These are phyloP conservation scores for Phalacrocorax aristotelis DNA, from an alignment of 2,113 vertebrate species.

Conservation along the genomic window DNA sequence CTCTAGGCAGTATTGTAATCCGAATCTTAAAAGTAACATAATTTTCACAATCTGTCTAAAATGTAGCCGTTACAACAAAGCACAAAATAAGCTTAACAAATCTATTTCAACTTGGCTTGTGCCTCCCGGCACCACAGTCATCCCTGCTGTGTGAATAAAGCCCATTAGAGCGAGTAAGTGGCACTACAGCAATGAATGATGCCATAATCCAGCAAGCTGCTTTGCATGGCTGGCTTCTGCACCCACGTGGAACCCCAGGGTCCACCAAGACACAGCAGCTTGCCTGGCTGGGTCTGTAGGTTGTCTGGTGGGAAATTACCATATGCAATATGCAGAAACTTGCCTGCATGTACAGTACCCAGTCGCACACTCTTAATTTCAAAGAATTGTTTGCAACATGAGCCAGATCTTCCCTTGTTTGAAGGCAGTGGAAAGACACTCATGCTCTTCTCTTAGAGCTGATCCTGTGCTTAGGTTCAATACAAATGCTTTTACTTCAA, in stretches of 20 bases:
- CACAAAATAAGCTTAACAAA: slow-evolving; percentile 23
- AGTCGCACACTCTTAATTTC: not conserved
- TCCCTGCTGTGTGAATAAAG: slow-evolving; percentile 44
- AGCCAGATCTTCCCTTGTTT: not conserved
- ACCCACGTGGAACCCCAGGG: not conserved
- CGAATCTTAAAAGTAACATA: not conserved
- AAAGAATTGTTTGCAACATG: not conserved
- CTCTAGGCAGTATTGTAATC: not conserved
- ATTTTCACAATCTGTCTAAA: slow-evolving; percentile 18
- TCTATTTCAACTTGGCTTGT: slow-evolving; percentile 17
- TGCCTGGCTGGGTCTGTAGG: not conserved
- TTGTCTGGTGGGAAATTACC: slow-evolving; percentile 23
- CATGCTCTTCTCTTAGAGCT: not conserved
- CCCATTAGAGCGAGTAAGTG: slow-evolving; percentile 21
- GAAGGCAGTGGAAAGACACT: not conserved
- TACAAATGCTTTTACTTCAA: not conserved
- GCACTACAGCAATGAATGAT: slow-evolving; percentile 13
- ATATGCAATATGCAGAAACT: not conserved
- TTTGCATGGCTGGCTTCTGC: slow-evolving; percentile 7
- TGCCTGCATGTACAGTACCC: not conserved
- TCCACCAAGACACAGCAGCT: not conserved
- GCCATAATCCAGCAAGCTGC: slow-evolving; percentile 25
- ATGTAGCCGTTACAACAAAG: not conserved
- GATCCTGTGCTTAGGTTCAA: not conserved
- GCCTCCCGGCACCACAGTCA: slow-evolving; percentile 9